Evolutionary conservation across 1,140 invertebrate genomes (phyloP), one percentile per base, ranked within the genome.

Genomic region (Drusus annulatus): DNA sequence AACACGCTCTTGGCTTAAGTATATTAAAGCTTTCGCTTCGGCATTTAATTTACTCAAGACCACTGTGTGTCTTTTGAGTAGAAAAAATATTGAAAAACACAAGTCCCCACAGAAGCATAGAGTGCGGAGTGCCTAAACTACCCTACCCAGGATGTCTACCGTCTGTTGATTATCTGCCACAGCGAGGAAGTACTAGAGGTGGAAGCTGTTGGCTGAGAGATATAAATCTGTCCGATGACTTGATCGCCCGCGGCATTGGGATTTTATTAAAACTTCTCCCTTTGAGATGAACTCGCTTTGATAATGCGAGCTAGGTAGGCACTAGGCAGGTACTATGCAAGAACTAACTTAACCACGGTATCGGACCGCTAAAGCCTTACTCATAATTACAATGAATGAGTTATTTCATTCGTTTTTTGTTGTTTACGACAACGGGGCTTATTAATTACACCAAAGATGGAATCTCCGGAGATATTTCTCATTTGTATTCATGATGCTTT

Each of bases 181-280:
- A 79, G 65, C n/a, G 25, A 63, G 19, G 21, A 23, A 23, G 8
- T 8, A 60, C 15, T 45, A 45, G 36, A 45, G 10, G 36, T 45
- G 25, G 62, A 65, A 71, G 50, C 25, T 15, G 19, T 21, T 71
- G 10, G 36, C 68, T 50, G 51, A 21, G 45, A 76, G 81, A 82
- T 76, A 82, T 82, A 82, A 82, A 82, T 82, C 81, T 76, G 81
- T 82, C 81, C 76, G 77, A 76, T 69, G 76, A 25, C 78, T 68
- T 77, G 81, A 82, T n/a, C 73, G 81, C 81, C 81, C 21, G 52
- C 45, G 81, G 81, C 77, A 79, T 76, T 79, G 36, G 73, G 78
- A 82, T 79, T 82, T 82, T 82, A 79, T 79, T 82, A 79, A 82
- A 82, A 82, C 79, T 77, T 82, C 79, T 79, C 77, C 51, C 75